Evolutionary conservation across 2,113 vertebrate species (phyloP).

Genomic region (Muntiacus muntjak): DNA sequence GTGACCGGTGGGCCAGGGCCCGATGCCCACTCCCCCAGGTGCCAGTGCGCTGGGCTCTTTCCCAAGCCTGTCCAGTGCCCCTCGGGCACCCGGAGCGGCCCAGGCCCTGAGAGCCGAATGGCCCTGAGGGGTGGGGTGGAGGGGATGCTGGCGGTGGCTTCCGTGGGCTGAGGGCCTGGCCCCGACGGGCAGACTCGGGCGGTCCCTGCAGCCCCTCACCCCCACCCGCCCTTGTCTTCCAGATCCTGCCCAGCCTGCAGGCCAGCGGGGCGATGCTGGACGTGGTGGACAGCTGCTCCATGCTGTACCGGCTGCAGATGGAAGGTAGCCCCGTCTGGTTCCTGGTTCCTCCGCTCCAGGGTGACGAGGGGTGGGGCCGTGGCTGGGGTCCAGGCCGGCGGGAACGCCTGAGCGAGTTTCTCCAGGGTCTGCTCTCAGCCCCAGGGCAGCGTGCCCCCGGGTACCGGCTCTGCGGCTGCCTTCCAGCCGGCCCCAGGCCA

Average conservation of each 20-base stretch:
- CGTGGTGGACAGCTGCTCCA: constrained; percentile 86
- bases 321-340: constrained; percentile 83
- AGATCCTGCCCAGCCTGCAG: constrained; percentile 83
- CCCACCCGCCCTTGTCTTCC: neutral
- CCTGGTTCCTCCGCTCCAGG: fast-evolving
- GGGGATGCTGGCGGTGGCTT: fast-evolving
- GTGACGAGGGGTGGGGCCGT: fast-evolving
- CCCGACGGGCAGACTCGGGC: fast-evolving
- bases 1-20: too few relatives aligned
- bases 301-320: constrained; percentile 93
- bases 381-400: too few relatives aligned
- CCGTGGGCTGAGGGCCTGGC: neutral
- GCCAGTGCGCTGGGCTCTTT: fast-evolving
- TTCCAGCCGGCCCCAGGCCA: neutral
- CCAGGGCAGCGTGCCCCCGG: fast-evolving
- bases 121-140: neutral
- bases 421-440: neutral
- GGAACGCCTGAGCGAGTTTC: fast-evolving
- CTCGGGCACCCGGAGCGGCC: fast-evolving
- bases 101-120: neutral
- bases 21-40: fast-evolving
- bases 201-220: neutral
- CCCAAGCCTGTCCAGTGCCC: neutral
- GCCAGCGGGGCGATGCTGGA: constrained; percentile 87
- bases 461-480: fast-evolving